Percentiles rank a stretch among this genome's conserved stretches.
Conservation (phyloP, 2,888 invertebrate species). For the Erannis defoliaria region DNA sequence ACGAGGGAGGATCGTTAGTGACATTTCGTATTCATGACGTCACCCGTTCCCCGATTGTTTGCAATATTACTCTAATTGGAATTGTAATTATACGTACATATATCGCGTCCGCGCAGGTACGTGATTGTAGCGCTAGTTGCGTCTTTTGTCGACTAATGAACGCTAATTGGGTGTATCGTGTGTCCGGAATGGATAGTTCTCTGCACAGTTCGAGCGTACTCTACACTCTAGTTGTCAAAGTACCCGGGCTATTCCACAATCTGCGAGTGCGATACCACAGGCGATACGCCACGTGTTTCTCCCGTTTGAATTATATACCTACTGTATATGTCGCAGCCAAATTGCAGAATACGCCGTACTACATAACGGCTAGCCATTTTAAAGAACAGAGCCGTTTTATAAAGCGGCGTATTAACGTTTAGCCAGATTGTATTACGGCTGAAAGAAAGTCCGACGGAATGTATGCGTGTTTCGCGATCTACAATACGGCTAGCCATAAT, state of each 20-base stretch:
- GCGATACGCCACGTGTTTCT: too few species aligned
- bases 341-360: too few species aligned
- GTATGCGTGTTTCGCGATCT: too few species aligned
- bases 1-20: constrained; percentile 79
- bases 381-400: too few species aligned
- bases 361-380: too few species aligned
- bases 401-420: too few species aligned
- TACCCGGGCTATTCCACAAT: background rate
- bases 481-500: too few species aligned
- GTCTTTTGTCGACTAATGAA: constrained; percentile 45
- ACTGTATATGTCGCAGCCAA: too few species aligned
- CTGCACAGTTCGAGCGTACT: background rate
- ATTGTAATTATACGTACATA: constrained; percentile 81
- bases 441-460: too few species aligned
- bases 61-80: constrained; percentile 86
- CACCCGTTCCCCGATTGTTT: constrained; percentile 84
- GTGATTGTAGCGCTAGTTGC: constrained; percentile 58
- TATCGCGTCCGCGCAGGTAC: constrained; percentile 67
- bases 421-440: too few species aligned
- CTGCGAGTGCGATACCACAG: too few species aligned
- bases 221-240: background rate
- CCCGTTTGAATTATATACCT: too few species aligned
- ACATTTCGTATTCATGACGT: constrained; percentile 86
- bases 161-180: constrained; percentile 24
- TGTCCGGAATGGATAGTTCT: constrained; percentile 17